Base-by-base conservation (phyloP, 2,113 vertebrate species). In the Antennarius striatus region DNA sequence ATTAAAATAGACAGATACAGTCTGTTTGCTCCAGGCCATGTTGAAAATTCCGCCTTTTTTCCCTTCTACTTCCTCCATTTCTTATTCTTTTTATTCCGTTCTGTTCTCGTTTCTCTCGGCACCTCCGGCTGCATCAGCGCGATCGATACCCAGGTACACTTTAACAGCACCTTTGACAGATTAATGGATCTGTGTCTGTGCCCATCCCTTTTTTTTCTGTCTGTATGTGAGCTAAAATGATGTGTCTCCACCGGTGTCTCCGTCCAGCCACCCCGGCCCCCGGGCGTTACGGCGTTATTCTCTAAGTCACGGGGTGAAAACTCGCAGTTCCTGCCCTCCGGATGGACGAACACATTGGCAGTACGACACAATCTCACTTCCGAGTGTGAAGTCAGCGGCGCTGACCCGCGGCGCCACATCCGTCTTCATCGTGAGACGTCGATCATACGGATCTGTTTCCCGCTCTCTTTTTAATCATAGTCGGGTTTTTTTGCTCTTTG, bases 1-100 rank as follows among this genome's bases (percentile, higher is more conserved):
- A 91, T 91, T 81, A 85, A 89, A 92, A 90, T 59, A 86, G 86
- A 83, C 89, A 77, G 85, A 86, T 88, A 86, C 83, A 83, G 88
- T 78, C 81, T 71, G 81, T 60, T 77, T 79, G 86, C 88, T 83
- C 52, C 59, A 81, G 82, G 88, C 78, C 68, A 73, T 61, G 79
- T 83, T 62, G 52, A 65, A 70, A 68, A 45, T 32, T 14, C 55
- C 0, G 16, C 30, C 57, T 54, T 2, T 22, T 47, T 45, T 3
- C 6, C 17, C 28, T 11, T 3, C 51, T 4, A 17, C 22, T 54
- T 42, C 17, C 56, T 29, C 3, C 40, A 45, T 14, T 56, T 80
- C 32, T 67, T 72, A 59, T 75, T 57, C 51, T 32, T 48, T 61
- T 61, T 42, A 29, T 71, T 80, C 29, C 7, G 29, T 73, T 80